Conservation (phyloP, 2,888 invertebrate genomes). For the Poecilobothrus nobilitatus region DNA sequence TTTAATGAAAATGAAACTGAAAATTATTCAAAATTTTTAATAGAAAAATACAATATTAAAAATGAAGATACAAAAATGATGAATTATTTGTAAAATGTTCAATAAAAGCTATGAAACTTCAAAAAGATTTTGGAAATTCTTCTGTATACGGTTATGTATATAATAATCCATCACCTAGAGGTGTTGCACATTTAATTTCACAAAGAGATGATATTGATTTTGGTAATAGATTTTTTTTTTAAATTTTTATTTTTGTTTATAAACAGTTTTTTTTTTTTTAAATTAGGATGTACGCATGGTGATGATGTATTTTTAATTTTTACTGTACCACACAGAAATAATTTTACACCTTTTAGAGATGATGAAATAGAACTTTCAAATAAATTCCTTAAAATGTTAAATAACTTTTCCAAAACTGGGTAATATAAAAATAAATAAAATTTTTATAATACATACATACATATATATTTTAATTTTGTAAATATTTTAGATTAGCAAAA, state of each 20-base stretch:
- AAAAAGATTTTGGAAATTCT: slow-evolving; percentile 46
- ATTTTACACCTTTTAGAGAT: not conserved
- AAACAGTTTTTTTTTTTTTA: not conserved
- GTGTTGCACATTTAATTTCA: slow-evolving; percentile 49
- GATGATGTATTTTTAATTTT: slow-evolving; percentile 8
- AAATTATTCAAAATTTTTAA: slow-evolving; percentile 24
- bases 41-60: slow-evolving; percentile 22
- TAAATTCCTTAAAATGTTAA: slow-evolving; percentile 7
- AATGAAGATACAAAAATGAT: slow-evolving; percentile 24
- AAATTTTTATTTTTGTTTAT: not conserved
- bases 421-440: not conserved
- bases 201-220: slow-evolving; percentile 38
- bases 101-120: slow-evolving; percentile 51
- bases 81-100: slow-evolving; percentile 53
- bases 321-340: not conserved
- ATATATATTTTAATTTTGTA: not conserved
- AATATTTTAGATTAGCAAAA: not conserved
- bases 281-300: slow-evolving; percentile 2
- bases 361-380: slow-evolving; percentile 7
- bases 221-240: slow-evolving; percentile 45
- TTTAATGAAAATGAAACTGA: slow-evolving; percentile 41
- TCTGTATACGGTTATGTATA: slow-evolving; percentile 58
- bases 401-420: not conserved
- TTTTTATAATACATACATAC: not conserved
- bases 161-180: slow-evolving; percentile 49